These are phyloP conservation scores for Pyralis farinalis DNA, from an alignment of 2,888 invertebrate species.

Conservation along the genomic window DNA sequence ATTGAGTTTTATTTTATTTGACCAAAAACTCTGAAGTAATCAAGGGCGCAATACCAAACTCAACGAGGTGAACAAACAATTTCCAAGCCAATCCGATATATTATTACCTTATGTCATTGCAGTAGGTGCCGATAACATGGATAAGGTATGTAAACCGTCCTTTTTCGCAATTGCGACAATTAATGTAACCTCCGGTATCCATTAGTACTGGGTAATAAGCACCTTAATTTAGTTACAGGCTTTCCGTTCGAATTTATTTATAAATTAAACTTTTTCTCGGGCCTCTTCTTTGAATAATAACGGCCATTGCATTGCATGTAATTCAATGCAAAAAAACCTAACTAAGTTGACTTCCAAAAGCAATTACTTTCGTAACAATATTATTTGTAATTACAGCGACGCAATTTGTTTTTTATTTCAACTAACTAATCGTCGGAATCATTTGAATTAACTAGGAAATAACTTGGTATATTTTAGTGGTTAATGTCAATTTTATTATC, in stretches of 20 bases:
- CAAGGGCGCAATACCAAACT: slow-evolving; percentile 1
- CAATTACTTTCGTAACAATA: too few species aligned
- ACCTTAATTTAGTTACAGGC: slow-evolving; percentile 21
- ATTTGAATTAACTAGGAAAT: too few species aligned
- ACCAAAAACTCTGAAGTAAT: neutral
- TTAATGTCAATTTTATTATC: too few species aligned
- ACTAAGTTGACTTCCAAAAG: too few species aligned
- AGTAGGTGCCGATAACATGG: neutral
- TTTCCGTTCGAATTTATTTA: slow-evolving; percentile 18
- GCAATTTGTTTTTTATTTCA: neutral
- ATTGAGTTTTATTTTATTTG: slow-evolving; percentile 4
- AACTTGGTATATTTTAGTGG: too few species aligned
- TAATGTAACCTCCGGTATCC: slow-evolving; percentile 29
- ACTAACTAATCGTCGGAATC: too few species aligned
- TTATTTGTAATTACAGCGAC: neutral
- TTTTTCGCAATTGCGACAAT: too few species aligned
- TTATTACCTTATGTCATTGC: neutral
- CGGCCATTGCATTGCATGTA: too few species aligned
- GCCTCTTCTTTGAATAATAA: slow-evolving; percentile 1
- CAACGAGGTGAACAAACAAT: neutral
- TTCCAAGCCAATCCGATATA: neutral
- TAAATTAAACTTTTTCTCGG: neutral
- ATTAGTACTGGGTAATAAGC: slow-evolving; percentile 27
- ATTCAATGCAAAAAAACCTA: too few species aligned
- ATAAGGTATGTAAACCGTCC: slow-evolving; percentile 17